Conservation (phyloP, 2,113 vertebrate genomes). For the Melanerpes aurifrons region DNA sequence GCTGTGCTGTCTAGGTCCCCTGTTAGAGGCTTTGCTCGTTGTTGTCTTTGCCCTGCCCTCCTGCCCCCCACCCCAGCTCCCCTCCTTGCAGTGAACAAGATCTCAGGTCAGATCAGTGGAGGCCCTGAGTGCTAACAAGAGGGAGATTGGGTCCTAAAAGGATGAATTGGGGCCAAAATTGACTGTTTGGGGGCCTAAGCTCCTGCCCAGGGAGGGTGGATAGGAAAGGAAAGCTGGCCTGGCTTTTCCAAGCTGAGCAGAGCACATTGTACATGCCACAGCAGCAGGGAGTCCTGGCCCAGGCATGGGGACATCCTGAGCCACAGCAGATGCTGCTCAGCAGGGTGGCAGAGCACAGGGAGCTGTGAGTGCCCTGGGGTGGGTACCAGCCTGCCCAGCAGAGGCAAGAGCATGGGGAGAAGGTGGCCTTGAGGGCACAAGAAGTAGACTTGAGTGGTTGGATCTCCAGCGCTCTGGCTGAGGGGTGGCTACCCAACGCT, state of each 20-base stretch:
- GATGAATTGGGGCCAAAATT: too few species aligned
- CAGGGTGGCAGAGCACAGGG: not conserved
- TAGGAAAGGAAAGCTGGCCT: not conserved
- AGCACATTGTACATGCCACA: too few species aligned
- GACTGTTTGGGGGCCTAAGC: too few species aligned
- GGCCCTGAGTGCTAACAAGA: not conserved
- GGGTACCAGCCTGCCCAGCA: not conserved
- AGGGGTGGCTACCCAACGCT: not conserved
- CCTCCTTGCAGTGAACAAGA: not conserved
- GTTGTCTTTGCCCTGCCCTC: not conserved
- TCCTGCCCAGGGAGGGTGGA: not conserved
- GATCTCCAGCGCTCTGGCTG: not conserved
- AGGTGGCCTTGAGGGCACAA: not conserved
- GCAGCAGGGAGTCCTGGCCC: not conserved
- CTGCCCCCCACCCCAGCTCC: not conserved
- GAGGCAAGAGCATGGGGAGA: not conserved
- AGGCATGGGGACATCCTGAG: not conserved
- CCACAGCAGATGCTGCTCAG: not conserved
- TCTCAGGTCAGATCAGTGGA: not conserved
- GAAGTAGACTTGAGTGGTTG: not conserved
- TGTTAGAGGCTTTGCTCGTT: not conserved
- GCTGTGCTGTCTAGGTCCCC: not conserved
- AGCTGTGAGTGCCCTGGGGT: fast-evolving
- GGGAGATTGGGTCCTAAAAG: too few species aligned
- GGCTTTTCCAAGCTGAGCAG: not conserved